These are phyloP conservation scores for Phragmatobia fuliginosa DNA, from an alignment of 2,888 invertebrate species.

Conservation along the genomic window DNA sequence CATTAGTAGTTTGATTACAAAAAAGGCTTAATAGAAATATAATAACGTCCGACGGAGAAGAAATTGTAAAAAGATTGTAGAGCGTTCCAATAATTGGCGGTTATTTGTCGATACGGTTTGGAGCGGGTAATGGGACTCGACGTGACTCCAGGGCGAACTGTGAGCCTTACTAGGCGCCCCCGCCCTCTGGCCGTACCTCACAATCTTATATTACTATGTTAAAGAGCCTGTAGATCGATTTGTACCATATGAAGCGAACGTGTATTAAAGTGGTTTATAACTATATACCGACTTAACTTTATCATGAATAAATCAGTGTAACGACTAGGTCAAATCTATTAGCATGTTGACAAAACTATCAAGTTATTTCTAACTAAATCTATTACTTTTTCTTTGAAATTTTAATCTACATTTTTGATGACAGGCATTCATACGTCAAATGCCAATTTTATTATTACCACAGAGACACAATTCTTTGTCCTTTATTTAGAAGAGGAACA, in stretches of 20 bases:
- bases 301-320: conserved; percentile 40
- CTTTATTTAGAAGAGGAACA: conserved; percentile 40
- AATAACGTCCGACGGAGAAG: conserved; percentile 84
- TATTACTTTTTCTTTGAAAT: conserved; percentile 16
- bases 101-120: conserved; percentile 87
- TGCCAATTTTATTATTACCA: conserved; percentile 29
- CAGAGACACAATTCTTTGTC: conserved; percentile 39
- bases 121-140: conserved; percentile 84
- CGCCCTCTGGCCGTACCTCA: conserved; percentile 30
- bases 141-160: conserved; percentile 74
- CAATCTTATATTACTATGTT: conserved; percentile 59
- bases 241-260: conserved; percentile 29
- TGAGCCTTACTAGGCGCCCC: conserved; percentile 38
- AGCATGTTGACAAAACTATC: conserved; percentile 16
- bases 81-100: conserved; percentile 86
- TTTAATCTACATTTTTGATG: conserved; percentile 26
- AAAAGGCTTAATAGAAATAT: conserved; percentile 87
- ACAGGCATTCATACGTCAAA: conserved; percentile 26
- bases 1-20: conserved; percentile 87
- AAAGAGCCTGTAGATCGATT: conserved; percentile 69
- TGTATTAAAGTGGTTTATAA: conserved; percentile 25
- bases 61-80: conserved; percentile 87
- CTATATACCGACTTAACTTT: conserved; percentile 22
- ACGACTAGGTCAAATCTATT: conserved; percentile 23
- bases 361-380: conserved; percentile 11